phyloP scores from a whole-genome alignment of 2,888 invertebrate genomes.

The Dendrolimus pini region DNA sequence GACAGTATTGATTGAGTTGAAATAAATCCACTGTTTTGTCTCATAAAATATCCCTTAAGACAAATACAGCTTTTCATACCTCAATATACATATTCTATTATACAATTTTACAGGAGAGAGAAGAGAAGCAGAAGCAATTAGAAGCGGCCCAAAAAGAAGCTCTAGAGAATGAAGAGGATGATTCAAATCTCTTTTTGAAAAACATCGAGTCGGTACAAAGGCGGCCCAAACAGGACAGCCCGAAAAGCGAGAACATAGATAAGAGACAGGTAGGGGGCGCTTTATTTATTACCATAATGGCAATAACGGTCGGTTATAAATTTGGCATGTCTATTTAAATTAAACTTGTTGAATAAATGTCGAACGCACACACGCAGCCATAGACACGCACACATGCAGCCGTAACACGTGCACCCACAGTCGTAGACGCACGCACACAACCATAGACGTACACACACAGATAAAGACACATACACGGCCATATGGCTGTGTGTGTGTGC shows the following conservation, averaged over 20 bases:
- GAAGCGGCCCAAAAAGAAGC: slow-evolving; percentile 72
- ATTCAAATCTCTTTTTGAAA: slow-evolving; percentile 58
- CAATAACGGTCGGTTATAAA: neutral
- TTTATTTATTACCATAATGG: neutral
- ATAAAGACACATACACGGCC: slow-evolving; percentile 4
- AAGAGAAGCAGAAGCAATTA: slow-evolving; percentile 77
- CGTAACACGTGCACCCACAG: neutral
- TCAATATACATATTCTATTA: too few species aligned
- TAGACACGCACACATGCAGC: neutral
- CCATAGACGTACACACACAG: slow-evolving; percentile 6
- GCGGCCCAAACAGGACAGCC: slow-evolving; percentile 58
- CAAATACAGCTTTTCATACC: too few species aligned
- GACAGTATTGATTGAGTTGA: too few species aligned
- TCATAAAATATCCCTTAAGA: too few species aligned
- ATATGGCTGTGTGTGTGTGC: too few species aligned
- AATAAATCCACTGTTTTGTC: too few species aligned
- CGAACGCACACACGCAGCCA: neutral
- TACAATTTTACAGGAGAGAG: slow-evolving; percentile 61
- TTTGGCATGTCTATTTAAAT: too few species aligned
- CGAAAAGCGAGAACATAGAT: slow-evolving; percentile 60
- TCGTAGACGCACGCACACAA: slow-evolving; percentile 5
- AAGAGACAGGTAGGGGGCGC: slow-evolving; percentile 51
- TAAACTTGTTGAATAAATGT: neutral
- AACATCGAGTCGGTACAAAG: slow-evolving; percentile 67
- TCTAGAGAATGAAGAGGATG: slow-evolving; percentile 66